These are phyloP conservation scores for Oncorhynchus nerka DNA, from an alignment of 2,113 vertebrate species.

Conservation along the genomic window DNA sequence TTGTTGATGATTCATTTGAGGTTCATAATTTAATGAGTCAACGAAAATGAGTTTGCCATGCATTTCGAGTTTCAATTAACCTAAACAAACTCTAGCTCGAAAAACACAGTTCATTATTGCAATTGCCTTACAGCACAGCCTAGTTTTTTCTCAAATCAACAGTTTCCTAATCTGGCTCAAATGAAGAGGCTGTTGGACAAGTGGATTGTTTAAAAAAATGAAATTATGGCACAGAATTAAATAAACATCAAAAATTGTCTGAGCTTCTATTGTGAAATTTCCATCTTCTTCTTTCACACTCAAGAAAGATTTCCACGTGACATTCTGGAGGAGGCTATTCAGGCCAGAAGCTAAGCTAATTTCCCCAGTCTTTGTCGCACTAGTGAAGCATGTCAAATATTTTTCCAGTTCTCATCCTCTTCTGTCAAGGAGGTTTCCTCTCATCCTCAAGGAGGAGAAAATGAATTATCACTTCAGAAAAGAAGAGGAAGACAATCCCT, in stretches of 20 bases:
- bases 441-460: neutral
- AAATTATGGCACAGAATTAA: constrained; percentile 30
- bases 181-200: constrained; percentile 36
- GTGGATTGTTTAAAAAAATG: constrained; percentile 4
- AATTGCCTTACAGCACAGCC: constrained; percentile 35
- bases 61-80: too few species aligned
- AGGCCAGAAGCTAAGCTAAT: constrained; percentile 16
- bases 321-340: constrained; percentile 7
- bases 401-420: neutral
- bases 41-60: too few species aligned
- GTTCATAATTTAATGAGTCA: too few species aligned
- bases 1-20: too few species aligned
- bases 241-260: constrained; percentile 24
- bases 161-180: constrained; percentile 52
- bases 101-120: constrained; percentile 30
- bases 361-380: neutral
- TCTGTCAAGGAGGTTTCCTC: too few species aligned
- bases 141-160: constrained; percentile 35
- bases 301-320: constrained; percentile 9
- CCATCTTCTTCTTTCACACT: constrained; percentile 14
- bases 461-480: neutral
- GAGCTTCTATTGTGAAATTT: constrained; percentile 7
- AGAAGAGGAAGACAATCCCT: neutral
- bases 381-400: constrained; percentile 6
- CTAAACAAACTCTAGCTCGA: neutral